A percentile compares a stretch with the other conserved stretches of the same genome.
These are phyloP conservation scores for Geococcyx californianus DNA, from an alignment of 2,113 vertebrate species.

Conservation along the genomic window DNA sequence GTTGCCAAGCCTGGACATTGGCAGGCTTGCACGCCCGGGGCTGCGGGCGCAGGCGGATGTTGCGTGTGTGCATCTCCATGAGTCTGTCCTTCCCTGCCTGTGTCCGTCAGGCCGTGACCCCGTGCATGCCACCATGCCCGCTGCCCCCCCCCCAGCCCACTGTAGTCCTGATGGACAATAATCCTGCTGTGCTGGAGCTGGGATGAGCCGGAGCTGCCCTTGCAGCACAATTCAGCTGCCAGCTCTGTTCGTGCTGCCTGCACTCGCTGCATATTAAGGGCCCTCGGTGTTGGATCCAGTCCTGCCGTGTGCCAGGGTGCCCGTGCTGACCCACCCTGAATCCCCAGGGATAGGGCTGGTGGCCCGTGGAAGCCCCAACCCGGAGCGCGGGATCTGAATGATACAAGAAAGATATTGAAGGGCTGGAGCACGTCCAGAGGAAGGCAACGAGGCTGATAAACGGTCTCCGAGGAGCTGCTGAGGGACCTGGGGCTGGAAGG, in stretches of 20 bases:
- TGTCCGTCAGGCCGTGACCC: not conserved
- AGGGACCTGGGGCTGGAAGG: too few relatives aligned
- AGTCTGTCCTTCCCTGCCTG: not conserved
- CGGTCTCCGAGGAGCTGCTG: too few relatives aligned
- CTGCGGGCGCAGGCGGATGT: not conserved
- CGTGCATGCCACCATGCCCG: rapidly evolving
- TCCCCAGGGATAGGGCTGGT: rapidly evolving
- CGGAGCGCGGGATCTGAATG: not conserved
- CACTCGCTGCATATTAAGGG: not conserved
- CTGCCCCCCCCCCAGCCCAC: too few relatives aligned
- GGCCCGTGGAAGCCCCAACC: too few relatives aligned
- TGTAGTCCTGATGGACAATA: not conserved
- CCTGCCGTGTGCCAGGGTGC: rapidly evolving
- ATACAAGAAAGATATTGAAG: too few relatives aligned
- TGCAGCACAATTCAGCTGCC: not conserved
- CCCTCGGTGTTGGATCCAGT: not conserved
- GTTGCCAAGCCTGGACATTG: rapidly evolving
- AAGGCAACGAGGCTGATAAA: too few relatives aligned
- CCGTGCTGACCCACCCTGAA: not conserved
- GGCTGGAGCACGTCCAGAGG: too few relatives aligned
- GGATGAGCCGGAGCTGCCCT: not conserved
- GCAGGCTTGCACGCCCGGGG: not conserved
- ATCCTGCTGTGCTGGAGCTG: not conserved
- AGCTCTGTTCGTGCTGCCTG: not conserved
- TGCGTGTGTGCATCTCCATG: not conserved